These are phyloP conservation scores for Lacanobia wlatinum DNA, from an alignment of 2,888 invertebrate species.

Conservation along the genomic window DNA sequence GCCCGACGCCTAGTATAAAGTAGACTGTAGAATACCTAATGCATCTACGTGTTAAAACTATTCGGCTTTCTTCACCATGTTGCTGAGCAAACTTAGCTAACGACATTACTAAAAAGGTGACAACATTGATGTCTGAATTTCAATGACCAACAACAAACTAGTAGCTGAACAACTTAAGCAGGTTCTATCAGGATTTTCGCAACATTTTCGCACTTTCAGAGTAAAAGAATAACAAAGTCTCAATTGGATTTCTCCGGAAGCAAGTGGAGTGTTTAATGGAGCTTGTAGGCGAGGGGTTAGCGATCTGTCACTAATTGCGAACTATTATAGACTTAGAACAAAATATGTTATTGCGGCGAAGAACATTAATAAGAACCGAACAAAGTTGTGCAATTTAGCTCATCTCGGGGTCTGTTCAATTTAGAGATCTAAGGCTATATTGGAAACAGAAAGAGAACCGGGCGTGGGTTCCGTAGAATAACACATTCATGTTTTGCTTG, in stretches of 20 bases:
- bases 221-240: slow-evolving; percentile 51
- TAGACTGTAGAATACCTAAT: slow-evolving; percentile 88
- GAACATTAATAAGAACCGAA: slow-evolving; percentile 62
- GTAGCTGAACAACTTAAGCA: slow-evolving; percentile 20
- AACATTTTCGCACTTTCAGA: slow-evolving; percentile 24
- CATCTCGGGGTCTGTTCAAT: slow-evolving; percentile 26
- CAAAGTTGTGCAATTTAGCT: slow-evolving; percentile 58
- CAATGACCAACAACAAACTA: slow-evolving; percentile 43
- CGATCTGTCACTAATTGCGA: slow-evolving; percentile 63
- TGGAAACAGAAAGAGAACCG: slow-evolving; percentile 35
- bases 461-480: slow-evolving; percentile 10
- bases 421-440: slow-evolving; percentile 22
- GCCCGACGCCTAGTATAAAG: slow-evolving; percentile 81
- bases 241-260: slow-evolving; percentile 57
- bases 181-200: slow-evolving; percentile 2
- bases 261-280: slow-evolving; percentile 61
- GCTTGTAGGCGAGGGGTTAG: slow-evolving; percentile 59
- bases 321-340: slow-evolving; percentile 58
- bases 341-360: slow-evolving; percentile 57
- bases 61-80: slow-evolving; percentile 68
- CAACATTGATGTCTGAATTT: slow-evolving; percentile 57
- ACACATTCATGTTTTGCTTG: slow-evolving; percentile 26
- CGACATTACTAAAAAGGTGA: slow-evolving; percentile 58
- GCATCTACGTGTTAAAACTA: slow-evolving; percentile 76
- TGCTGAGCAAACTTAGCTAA: slow-evolving; percentile 53